These are phyloP conservation scores for Spea hammondii DNA, from an alignment of 2,797 vertebrate genomes.

Conservation along the genomic window DNA sequence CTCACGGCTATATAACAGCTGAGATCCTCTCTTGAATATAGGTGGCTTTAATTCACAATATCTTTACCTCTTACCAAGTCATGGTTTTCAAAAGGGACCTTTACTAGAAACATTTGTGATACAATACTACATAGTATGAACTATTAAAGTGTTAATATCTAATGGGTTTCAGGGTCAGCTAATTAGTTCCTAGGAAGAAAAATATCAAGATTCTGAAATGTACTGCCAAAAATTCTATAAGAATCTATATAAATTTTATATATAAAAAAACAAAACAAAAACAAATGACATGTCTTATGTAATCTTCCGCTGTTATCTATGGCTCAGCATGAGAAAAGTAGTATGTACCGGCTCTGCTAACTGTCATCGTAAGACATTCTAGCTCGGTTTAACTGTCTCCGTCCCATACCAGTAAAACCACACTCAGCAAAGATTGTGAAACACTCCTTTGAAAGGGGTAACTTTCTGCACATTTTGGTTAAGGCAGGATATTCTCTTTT, in stretches of 20 bases:
- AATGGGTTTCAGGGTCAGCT: not conserved
- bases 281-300: slow-evolving; percentile 5
- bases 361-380: slow-evolving; percentile 50
- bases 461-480: slow-evolving; percentile 44
- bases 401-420: slow-evolving; percentile 62
- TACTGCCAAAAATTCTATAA: not conserved
- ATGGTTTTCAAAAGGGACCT: too few relatives aligned
- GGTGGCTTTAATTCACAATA: too few relatives aligned
- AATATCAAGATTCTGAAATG: not conserved
- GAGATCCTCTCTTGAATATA: too few relatives aligned
- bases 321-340: not conserved
- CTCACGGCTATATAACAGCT: too few relatives aligned
- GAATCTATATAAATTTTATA: not conserved
- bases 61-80: too few relatives aligned
- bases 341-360: not conserved
- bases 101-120: too few relatives aligned
- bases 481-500: slow-evolving; percentile 60
- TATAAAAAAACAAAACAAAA: not conserved
- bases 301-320: slow-evolving; percentile 21
- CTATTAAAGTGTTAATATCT: not conserved
- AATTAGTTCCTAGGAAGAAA: not conserved
- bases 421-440: slow-evolving; percentile 56
- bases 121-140: too few relatives aligned
- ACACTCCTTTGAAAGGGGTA: slow-evolving; percentile 56
- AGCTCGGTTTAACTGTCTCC: slow-evolving; percentile 57